Conservation (phyloP, 2,113 vertebrate genomes). For the Ptychochromis oligacanthus region DNA sequence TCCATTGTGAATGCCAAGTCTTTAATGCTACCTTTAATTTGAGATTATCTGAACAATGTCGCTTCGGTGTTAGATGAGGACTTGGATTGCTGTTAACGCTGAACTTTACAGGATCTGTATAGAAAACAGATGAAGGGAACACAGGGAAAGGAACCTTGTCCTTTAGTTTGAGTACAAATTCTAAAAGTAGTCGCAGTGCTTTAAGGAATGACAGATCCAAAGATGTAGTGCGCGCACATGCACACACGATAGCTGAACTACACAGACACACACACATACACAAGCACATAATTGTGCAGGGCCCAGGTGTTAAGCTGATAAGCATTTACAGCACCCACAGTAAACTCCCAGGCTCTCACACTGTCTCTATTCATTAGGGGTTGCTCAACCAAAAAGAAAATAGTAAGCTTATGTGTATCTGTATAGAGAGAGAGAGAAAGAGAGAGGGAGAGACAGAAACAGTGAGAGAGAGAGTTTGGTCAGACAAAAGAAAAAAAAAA, state of each 20-base stretch:
- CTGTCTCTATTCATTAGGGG: constrained; percentile 57
- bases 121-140: neutral
- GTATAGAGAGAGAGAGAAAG: neutral
- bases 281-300: constrained; percentile 22
- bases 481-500: neutral
- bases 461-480: neutral
- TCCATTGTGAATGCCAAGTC: no score
- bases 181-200: neutral
- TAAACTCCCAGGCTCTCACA: constrained; percentile 61
- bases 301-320: constrained; percentile 77
- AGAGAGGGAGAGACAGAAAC: neutral
- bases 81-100: no score
- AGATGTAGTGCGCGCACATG: neutral
- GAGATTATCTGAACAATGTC: no score
- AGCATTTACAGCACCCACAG: constrained; percentile 68
- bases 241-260: neutral
- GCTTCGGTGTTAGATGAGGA: no score
- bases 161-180: neutral
- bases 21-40: no score
- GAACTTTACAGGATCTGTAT: no score
- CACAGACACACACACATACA: neutral
- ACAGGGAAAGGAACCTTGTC: neutral
- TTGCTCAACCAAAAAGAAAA: constrained; percentile 28
- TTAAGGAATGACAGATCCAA: neutral
- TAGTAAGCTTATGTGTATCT: constrained; percentile 7